phyloP scores from a whole-genome alignment of 2,797 vertebrate species.

The Rhinophrynus dorsalis region DNA sequence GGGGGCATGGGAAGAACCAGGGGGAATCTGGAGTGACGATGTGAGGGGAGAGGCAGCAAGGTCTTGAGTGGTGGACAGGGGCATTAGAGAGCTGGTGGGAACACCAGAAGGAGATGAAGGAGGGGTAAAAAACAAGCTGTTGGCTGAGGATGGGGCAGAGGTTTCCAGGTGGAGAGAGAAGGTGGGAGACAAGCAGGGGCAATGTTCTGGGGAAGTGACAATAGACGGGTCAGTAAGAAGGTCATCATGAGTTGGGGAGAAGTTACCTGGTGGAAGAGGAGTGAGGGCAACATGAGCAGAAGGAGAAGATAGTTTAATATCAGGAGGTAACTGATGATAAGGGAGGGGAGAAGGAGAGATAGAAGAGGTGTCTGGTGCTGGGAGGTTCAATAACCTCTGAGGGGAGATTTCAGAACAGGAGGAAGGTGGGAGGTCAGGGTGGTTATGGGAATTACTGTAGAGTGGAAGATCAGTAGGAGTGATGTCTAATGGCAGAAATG shows the following conservation, averaged over 20 bases:
- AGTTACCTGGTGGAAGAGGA: not conserved
- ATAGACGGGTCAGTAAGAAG: too few relatives aligned
- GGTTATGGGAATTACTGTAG: not conserved
- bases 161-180: too few relatives aligned
- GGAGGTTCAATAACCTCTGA: too few relatives aligned
- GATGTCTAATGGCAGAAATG: too few relatives aligned
- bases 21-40: not conserved
- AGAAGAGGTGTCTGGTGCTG: too few relatives aligned
- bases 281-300: not conserved
- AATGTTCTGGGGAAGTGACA: too few relatives aligned
- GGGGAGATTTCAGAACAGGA: too few relatives aligned
- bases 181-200: not conserved
- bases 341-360: not conserved
- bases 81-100: too few relatives aligned
- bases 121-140: too few relatives aligned
- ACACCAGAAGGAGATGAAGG: not conserved
- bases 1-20: not conserved
- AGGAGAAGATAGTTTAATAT: not conserved
- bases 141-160: too few relatives aligned
- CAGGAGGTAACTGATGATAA: not conserved
- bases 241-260: too few relatives aligned
- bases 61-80: not conserved
- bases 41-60: not conserved
- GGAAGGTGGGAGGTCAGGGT: not conserved
- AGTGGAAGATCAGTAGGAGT: not conserved